Base-by-base conservation (phyloP, 2,797 vertebrate genomes). In the Myotis daubentonii region DNA sequence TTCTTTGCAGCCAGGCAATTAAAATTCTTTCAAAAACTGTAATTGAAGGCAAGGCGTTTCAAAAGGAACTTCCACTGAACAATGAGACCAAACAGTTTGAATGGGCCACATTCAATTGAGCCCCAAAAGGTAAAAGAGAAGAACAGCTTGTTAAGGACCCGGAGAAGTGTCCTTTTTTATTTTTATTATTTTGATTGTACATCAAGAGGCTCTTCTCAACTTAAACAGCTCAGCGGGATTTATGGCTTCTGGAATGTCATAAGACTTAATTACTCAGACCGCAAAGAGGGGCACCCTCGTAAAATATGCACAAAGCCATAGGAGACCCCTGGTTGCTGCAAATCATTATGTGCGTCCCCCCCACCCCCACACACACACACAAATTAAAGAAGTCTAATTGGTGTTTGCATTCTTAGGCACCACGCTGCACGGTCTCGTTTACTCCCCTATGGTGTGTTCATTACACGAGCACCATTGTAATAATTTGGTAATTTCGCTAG, bases 1-100 rank as follows among this genome's bases (percentile, higher is more conserved):
- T 98, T 98, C 98, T 98, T 98, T 98, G 98, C 98, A 98, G 98
- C 95, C 97, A 98, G 87, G 96, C 98, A 98, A 99, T 98, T 98
- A 98, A 98, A 98, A 98, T 98, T 98, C 97, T 97, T 98, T 98
- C 97, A 92, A 97, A 98, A 98, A 98, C 98, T 94, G 90, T 98
- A 98, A 98, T 98, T 98, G 98, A 98, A 98, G 97, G 98, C 97
- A 97, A 98, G 95, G 97, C 96, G 98, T 98, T 98, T 98, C 97
- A 98, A 98, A 98, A 98, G 87, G 92, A 97, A 95, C 96, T 97
- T 98, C 97, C 96, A 97, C 97, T 98, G 97, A 98, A 97, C 97
- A 98, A 97, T 28, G 25, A 97, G 81, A 79, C 92, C 94, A 92
- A 98, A 98, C 97, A 95, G 97, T 98, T 97, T 95, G 95, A 98